Conservation (phyloP, 2,888 invertebrate species). For the Syrista parreyssii region DNA sequence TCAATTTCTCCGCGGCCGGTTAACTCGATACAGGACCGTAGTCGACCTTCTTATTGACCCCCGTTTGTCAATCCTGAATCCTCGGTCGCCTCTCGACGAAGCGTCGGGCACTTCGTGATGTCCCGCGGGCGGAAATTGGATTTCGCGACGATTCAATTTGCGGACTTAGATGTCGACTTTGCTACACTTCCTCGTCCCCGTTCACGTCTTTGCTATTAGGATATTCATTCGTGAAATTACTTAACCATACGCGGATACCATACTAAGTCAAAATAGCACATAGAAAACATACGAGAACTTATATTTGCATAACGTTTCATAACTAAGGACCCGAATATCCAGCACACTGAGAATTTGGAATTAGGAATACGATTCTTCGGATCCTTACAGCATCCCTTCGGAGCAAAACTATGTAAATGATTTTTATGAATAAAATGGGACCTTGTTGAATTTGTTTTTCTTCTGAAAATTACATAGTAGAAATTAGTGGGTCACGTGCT, state of each 20-base stretch:
- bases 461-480: background rate
- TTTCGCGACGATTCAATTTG: background rate
- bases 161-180: background rate
- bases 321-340: background rate
- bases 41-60: conserved; percentile 37
- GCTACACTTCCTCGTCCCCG: background rate
- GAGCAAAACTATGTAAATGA: background rate
- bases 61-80: conserved; percentile 31
- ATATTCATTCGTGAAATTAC: background rate
- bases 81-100: background rate
- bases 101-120: background rate
- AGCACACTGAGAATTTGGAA: background rate
- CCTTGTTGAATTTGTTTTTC: conserved; percentile 20
- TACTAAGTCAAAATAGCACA: background rate
- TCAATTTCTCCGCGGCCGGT: conserved; percentile 47
- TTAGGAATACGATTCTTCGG: background rate
- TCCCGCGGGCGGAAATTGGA: background rate
- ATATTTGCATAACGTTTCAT: background rate
- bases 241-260: background rate
- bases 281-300: background rate
- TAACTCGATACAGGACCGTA: conserved; percentile 37
- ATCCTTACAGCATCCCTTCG: no score
- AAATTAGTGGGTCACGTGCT: background rate
- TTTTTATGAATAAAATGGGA: conserved; percentile 2
- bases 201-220: background rate